A percentile compares a stretch with the other conserved stretches of the same genome.
These are phyloP conservation scores for Dermochelys coriacea DNA, from an alignment of 2,797 vertebrate genomes.

Conservation along the genomic window DNA sequence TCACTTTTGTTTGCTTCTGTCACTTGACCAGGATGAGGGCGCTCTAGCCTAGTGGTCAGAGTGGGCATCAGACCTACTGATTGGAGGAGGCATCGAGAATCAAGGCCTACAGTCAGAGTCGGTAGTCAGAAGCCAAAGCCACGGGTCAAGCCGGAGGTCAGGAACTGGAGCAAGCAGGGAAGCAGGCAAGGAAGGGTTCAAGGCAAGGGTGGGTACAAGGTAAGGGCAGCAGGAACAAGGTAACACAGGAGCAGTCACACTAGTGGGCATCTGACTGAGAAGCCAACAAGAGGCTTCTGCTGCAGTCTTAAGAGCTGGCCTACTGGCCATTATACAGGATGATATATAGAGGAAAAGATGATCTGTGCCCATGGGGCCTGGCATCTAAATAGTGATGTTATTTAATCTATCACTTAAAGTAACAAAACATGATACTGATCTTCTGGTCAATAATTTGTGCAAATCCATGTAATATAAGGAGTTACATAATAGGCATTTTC, in stretches of 20 bases:
- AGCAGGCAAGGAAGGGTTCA: not conserved
- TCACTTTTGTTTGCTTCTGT: too few relatives aligned
- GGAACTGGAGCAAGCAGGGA: not conserved
- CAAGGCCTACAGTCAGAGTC: not conserved
- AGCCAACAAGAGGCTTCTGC: not conserved
- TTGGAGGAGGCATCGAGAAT: not conserved
- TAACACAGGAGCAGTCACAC: not conserved
- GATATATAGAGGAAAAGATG: not conserved
- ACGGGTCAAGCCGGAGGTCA: not conserved
- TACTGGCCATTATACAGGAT: not conserved
- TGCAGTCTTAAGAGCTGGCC: not conserved
- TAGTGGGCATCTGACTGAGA: not conserved
- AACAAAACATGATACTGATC: not conserved
- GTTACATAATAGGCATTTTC: not conserved
- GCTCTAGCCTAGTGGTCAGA: too few relatives aligned
- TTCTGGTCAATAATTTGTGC: constrained; percentile 13
- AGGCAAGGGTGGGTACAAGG: not conserved
- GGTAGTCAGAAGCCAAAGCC: not conserved
- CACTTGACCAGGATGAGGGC: too few relatives aligned
- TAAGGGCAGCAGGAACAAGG: not conserved
- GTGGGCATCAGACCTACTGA: not conserved
- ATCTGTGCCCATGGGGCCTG: not conserved
- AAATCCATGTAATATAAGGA: not conserved
- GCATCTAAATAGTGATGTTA: not conserved
- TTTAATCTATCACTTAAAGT: not conserved